Percentiles rank a stretch among this genome's conserved stretches.
phyloP scores from a whole-genome alignment of 2,113 vertebrate species.

The Rhinoderma darwinii region DNA sequence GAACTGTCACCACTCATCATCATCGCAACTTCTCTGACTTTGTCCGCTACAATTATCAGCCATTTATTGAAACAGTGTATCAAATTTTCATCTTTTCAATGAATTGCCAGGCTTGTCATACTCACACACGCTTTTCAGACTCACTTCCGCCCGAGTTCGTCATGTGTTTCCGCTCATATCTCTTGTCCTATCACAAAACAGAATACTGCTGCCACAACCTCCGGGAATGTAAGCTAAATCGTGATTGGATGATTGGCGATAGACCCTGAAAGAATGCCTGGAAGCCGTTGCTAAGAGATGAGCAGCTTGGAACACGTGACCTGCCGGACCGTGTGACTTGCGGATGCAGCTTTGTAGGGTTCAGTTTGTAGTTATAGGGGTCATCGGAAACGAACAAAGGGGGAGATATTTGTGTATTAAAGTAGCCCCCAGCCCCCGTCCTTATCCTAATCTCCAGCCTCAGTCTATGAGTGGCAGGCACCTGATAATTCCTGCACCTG shows the following conservation, averaged over 20 bases:
- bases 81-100: neutral
- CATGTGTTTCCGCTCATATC: constrained; percentile 5
- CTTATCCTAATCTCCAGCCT: no score
- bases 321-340: neutral
- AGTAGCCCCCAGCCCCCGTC: no score
- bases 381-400: no score
- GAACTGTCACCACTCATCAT: neutral
- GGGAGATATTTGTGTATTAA: no score
- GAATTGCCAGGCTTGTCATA: constrained; percentile 2
- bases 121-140: neutral
- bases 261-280: accelerated
- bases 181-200: neutral
- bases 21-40: neutral
- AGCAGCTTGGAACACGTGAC: neutral
- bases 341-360: neutral
- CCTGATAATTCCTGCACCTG: no score
- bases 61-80: neutral
- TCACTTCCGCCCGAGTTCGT: constrained; percentile 18
- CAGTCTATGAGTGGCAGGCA: no score
- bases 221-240: neutral
- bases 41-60: no score
- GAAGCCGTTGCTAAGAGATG: constrained; percentile 8
- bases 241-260: neutral
- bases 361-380: no score
- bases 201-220: neutral